Percentiles rank a stretch among this genome's conserved stretches.
These are phyloP conservation scores for Cinara cedri DNA, from an alignment of 2,888 invertebrate genomes.

Conservation along the genomic window DNA sequence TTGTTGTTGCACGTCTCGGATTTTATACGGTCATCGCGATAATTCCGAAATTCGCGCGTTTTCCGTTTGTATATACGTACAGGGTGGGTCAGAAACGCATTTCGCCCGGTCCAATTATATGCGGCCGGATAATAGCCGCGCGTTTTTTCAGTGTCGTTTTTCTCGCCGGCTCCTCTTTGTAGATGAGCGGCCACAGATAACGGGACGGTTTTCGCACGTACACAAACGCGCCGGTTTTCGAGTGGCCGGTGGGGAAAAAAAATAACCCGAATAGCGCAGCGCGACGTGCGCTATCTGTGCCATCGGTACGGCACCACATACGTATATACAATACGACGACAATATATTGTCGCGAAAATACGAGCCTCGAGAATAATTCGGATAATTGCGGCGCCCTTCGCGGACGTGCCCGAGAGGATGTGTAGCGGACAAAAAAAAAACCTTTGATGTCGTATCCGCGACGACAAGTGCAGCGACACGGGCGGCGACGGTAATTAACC, in stretches of 20 bases:
- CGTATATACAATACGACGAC: background rate
- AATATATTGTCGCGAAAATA: background rate
- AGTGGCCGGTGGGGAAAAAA: background rate
- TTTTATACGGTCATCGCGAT: too few species aligned
- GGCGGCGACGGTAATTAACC: too few species aligned
- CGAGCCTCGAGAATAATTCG: background rate
- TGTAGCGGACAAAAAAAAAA: background rate
- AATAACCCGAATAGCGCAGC: background rate
- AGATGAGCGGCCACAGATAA: constrained; percentile 18
- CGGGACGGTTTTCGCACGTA: background rate
- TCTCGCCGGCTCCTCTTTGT: constrained; percentile 8
- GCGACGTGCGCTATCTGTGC: constrained; percentile 32
- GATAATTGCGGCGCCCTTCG: background rate
- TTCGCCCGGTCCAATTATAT: constrained; percentile 23
- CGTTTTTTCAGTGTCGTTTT: background rate
- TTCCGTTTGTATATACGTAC: too few species aligned
- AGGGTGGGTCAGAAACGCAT: constrained; percentile 11
- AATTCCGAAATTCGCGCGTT: too few species aligned
- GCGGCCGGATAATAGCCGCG: background rate
- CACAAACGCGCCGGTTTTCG: background rate
- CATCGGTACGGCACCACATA: constrained; percentile 7
- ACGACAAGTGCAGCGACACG: too few species aligned
- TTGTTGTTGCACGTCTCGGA: background rate
- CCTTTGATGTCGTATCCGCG: constrained; percentile 3
- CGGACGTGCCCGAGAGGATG: background rate